Evolutionary conservation across 2,888 invertebrate genomes (phyloP).

Genomic region (Phania funesta): DNA sequence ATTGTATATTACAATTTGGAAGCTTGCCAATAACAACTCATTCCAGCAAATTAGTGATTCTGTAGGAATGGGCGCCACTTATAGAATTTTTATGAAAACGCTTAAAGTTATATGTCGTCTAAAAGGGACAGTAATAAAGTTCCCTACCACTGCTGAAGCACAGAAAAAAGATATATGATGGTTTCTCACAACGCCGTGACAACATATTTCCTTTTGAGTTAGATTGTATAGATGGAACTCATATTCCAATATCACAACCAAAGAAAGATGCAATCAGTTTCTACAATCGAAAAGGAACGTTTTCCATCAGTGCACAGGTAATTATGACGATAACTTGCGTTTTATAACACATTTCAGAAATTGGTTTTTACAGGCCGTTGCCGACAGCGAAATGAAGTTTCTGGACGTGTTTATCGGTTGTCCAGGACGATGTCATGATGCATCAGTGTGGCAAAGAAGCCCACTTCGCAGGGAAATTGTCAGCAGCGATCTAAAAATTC

Average conservation of each 20-base stretch:
- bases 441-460: background rate
- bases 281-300: background rate
- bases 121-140: constrained; percentile 21
- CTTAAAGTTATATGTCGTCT: constrained; percentile 10
- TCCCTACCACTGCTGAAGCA: background rate
- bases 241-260: too few species aligned
- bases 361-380: background rate
- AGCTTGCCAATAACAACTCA: background rate
- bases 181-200: constrained; percentile 2
- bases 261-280: background rate
- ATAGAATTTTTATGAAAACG: constrained; percentile 28
- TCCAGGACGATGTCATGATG: background rate
- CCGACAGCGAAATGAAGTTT: background rate
- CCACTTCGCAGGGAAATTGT: background rate
- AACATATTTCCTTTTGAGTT: constrained; percentile 27
- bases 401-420: background rate
- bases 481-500: background rate
- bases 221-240: constrained; percentile 40
- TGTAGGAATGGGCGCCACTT: background rate
- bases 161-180: constrained; percentile 14
- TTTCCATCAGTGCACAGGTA: background rate
- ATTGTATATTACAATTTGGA: constrained; percentile 26
- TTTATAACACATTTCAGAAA: background rate
- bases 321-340: background rate
- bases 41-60: constrained; percentile 13